Percentiles rank a stretch among this genome's conserved stretches.
Evolutionary conservation across 2,113 vertebrate species (phyloP).

Genomic region (Tamias sibiricus): DNA sequence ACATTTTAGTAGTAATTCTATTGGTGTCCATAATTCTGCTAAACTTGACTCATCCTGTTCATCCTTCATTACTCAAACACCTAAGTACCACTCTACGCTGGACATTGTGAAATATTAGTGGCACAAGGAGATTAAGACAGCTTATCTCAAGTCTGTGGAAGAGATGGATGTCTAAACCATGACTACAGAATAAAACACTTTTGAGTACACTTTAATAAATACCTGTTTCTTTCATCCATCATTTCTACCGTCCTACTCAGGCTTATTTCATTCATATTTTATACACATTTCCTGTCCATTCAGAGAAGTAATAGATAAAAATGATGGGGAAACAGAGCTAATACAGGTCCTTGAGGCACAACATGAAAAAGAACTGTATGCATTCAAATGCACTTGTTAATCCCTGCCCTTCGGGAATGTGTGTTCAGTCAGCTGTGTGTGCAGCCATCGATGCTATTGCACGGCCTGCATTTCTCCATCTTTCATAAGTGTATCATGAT

Average conservation of each 20-base stretch:
- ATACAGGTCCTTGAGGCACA: neutral
- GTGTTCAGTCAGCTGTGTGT: neutral
- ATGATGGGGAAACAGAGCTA: neutral
- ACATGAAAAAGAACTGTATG: neutral
- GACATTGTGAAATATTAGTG: conserved; percentile 7
- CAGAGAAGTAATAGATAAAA: conserved; percentile 27
- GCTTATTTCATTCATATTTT: conserved; percentile 44
- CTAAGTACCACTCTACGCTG: neutral
- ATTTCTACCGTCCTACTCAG: neutral
- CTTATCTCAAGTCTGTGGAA: neutral
- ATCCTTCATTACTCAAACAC: conserved; percentile 18
- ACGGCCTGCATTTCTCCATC: neutral
- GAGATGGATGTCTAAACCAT: conserved; percentile 25
- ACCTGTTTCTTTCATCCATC: conserved; percentile 11
- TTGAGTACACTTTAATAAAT: neutral
- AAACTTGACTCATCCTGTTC: neutral
- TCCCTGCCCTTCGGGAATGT: neutral
- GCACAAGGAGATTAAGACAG: neutral
- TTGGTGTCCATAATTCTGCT: neutral
- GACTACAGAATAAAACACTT: neutral
- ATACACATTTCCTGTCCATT: neutral
- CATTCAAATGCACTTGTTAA: neutral
- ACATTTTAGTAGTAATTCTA: neutral
- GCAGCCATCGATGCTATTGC: neutral
- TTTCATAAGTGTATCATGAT: neutral